Conservation (phyloP, 2,113 vertebrate genomes). For the mouse (Mus musculus) region GRCm39 chr11:35648001-35648500, state of each 20-base stretch:
- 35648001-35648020: neutral
- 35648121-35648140: neutral
- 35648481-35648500: too few relatives aligned
- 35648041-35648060: neutral
- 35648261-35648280: neutral
- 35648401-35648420: neutral
- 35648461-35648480: too few relatives aligned
- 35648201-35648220: neutral
- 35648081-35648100: neutral
- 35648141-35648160: neutral
- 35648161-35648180: neutral
- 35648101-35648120: neutral
- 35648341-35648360: neutral
- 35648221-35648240: neutral
- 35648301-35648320: neutral
- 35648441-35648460: too few relatives aligned
- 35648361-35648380: neutral
- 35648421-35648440: neutral
- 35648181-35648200: neutral
- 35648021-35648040: too few relatives aligned
- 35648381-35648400: neutral
- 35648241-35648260: slow-evolving; percentile 2
- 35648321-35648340: neutral
- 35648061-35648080: neutral
- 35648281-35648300: neutral